phyloP scores from a whole-genome alignment of 2,113 vertebrate species.

The Xyliphius kryptos region DNA sequence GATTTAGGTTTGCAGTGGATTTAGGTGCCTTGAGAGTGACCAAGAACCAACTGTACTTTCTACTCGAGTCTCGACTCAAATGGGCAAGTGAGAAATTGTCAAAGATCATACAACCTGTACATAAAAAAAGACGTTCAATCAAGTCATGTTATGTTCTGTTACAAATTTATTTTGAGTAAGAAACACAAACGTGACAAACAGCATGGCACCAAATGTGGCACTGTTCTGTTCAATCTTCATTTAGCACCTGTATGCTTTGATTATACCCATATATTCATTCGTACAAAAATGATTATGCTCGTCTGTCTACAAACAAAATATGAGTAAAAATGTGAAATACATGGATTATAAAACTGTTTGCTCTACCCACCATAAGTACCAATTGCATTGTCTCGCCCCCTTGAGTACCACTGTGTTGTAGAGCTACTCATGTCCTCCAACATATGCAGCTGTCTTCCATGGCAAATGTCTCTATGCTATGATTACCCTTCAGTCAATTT shows the following conservation, averaged over 20 bases:
- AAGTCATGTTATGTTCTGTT: constrained; percentile 44
- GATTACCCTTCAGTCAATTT: too few species aligned
- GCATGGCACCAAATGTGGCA: constrained; percentile 51
- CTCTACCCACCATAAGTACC: constrained; percentile 56
- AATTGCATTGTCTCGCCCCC: too few species aligned
- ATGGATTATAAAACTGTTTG: constrained; percentile 47
- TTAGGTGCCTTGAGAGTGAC: too few species aligned
- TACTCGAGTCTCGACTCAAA: too few species aligned
- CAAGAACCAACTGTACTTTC: too few species aligned
- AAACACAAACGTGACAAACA: constrained; percentile 58
- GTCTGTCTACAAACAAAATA: constrained; percentile 57
- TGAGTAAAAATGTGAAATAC: constrained; percentile 48
- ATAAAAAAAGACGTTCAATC: too few species aligned
- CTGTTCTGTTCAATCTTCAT: constrained; percentile 59
- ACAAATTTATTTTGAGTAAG: constrained; percentile 66
- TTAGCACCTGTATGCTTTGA: constrained; percentile 66
- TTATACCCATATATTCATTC: constrained; percentile 66
- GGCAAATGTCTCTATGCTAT: too few species aligned
- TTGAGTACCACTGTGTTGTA: constrained; percentile 31
- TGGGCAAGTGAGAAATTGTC: too few species aligned
- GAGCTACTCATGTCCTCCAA: too few species aligned
- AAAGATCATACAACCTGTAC: too few species aligned
- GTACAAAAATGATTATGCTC: constrained; percentile 63
- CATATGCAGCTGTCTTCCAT: too few species aligned
- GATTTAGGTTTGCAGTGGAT: too few species aligned